A percentile compares a stretch with the other conserved stretches of the same genome.
phyloP scores from a whole-genome alignment of 1,140 invertebrate species.

The Aphidius gifuensis region DNA sequence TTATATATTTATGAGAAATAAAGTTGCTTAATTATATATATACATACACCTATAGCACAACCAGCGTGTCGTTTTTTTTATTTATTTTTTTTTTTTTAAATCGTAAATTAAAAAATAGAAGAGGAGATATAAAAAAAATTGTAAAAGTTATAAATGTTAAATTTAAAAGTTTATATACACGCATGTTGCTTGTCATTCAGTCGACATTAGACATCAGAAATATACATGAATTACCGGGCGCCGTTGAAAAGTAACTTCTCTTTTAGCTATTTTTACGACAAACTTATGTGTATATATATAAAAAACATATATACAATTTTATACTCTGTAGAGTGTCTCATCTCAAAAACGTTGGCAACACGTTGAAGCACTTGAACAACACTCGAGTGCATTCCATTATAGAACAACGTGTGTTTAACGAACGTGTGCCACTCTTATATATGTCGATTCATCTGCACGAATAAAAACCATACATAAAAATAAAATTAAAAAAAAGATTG shows the following conservation, averaged over 20 bases:
- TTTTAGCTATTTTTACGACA: too few species aligned
- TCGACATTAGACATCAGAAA: neutral
- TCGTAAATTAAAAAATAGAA: too few species aligned
- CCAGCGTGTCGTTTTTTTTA: too few species aligned
- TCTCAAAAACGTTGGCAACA: constrained; percentile 35
- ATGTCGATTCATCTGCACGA: neutral
- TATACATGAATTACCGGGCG: constrained; percentile 5
- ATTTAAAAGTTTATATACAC: constrained; percentile 1
- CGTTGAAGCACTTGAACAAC: constrained; percentile 56
- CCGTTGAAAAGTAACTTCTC: constrained; percentile 11
- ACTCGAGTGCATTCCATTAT: constrained; percentile 53
- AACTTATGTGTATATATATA: too few species aligned
- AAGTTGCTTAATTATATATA: constrained; percentile 52
- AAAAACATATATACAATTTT: too few species aligned
- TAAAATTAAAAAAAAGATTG: neutral
- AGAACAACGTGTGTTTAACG: constrained; percentile 34
- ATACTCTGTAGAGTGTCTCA: too few species aligned
- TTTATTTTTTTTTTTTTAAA: too few species aligned
- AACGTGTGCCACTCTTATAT: constrained; percentile 15
- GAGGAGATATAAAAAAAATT: constrained; percentile 14
- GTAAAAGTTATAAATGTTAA: constrained; percentile 3
- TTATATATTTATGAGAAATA: constrained; percentile 42
- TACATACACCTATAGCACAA: too few species aligned
- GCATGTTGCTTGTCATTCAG: constrained; percentile 7
- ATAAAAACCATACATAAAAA: constrained; percentile 7